These are phyloP conservation scores for Sterna hirundo DNA, from an alignment of 2,113 vertebrate species.

Conservation along the genomic window DNA sequence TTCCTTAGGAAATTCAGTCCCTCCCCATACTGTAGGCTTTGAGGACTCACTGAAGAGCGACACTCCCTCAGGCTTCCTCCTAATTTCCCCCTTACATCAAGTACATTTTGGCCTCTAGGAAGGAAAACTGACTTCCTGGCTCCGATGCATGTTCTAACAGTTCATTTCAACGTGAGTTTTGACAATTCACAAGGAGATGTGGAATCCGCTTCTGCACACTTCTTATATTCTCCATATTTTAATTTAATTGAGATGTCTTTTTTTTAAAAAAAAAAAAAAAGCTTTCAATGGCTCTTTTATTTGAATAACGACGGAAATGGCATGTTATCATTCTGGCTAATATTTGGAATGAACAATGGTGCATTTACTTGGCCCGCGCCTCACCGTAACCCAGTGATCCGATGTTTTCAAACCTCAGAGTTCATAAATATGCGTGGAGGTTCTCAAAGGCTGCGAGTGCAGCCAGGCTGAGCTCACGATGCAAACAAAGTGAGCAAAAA, in stretches of 20 bases:
- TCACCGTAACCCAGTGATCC: background rate
- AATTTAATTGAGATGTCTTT: background rate
- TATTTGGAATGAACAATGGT: background rate
- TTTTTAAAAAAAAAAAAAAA: background rate
- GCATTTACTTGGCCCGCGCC: background rate
- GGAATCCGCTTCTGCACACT: background rate
- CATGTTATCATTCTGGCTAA: background rate
- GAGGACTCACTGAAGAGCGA: rapidly evolving
- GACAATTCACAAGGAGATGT: background rate
- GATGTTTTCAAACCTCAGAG: background rate
- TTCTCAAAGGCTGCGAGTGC: background rate
- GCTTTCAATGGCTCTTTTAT: background rate
- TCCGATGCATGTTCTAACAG: background rate
- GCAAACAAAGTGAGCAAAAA: background rate
- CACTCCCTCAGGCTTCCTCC: background rate
- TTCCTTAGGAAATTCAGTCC: background rate
- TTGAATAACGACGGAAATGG: background rate
- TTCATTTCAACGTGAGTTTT: background rate
- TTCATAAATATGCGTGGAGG: background rate
- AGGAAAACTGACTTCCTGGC: background rate
- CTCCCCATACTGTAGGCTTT: background rate
- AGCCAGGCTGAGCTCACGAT: background rate
- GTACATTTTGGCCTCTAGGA: background rate
- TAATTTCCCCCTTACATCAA: background rate
- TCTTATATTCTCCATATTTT: background rate